Percentiles rank a stretch among this genome's conserved stretches.
These are phyloP conservation scores for Galaxea fascicularis DNA, from an alignment of 92 coral and sea anemone genomes.

Conservation along the genomic window DNA sequence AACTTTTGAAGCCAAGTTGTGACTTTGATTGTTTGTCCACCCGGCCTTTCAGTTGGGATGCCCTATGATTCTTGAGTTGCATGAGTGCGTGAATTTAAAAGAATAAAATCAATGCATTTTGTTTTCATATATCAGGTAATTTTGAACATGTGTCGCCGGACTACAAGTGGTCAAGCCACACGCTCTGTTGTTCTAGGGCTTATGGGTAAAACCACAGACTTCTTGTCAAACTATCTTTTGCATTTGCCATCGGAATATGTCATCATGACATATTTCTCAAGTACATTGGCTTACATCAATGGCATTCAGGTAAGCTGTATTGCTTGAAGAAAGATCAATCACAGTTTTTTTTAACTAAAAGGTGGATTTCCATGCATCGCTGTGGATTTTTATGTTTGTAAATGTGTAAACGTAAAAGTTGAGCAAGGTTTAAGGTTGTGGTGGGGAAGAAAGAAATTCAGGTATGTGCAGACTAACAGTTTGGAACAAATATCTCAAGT, in stretches of 20 bases:
- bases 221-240: constrained; percentile 58
- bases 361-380: no score
- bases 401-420: no score
- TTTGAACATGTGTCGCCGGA: constrained; percentile 59
- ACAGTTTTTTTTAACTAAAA: no score
- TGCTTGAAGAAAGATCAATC: no score
- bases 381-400: no score
- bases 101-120: background rate
- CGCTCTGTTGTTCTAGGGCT: constrained; percentile 39
- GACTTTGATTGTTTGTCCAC: no score
- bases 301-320: constrained; percentile 64
- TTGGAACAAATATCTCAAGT: background rate
- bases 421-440: no score
- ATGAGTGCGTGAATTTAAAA: background rate
- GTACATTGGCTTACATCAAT: constrained; percentile 63
- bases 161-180: constrained; percentile 69
- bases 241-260: constrained; percentile 43
- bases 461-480: background rate
- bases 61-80: no score
- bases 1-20: no score
- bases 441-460: no score
- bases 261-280: constrained; percentile 69
- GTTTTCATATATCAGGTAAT: constrained; percentile 35
- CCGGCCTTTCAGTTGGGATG: no score
- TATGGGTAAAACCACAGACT: constrained; percentile 58